Conservation (phyloP, 2,113 vertebrate genomes). For the Platycercus adscitus region DNA sequence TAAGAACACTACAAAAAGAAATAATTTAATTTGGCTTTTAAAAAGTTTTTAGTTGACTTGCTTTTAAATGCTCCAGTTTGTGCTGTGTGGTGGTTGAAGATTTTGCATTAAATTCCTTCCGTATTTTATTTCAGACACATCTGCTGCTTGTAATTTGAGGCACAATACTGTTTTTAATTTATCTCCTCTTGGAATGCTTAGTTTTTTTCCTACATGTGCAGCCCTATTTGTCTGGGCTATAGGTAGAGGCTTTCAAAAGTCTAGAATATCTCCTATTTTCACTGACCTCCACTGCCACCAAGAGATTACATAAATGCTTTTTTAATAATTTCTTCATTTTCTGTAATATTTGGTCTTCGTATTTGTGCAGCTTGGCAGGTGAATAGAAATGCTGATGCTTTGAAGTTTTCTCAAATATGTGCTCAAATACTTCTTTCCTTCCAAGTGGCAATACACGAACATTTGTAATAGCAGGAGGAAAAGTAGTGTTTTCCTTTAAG, state of each 20-base stretch:
- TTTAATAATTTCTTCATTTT: neutral
- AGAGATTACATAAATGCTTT: neutral
- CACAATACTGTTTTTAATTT: neutral
- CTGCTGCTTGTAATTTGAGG: neutral
- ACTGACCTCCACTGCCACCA: neutral
- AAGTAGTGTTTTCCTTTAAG: neutral
- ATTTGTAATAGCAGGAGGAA: neutral
- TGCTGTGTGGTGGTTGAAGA: neutral
- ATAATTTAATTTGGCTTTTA: neutral
- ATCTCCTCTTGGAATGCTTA: neutral
- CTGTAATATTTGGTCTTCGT: neutral
- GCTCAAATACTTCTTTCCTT: neutral
- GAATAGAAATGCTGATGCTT: neutral
- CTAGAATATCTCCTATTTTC: neutral
- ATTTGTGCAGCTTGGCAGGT: neutral
- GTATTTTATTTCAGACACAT: neutral
- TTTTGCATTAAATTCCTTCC: neutral
- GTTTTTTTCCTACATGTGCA: neutral
- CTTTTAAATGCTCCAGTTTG: neutral
- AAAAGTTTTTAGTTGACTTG: neutral
- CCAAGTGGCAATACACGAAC: neutral
- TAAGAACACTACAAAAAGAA: neutral
- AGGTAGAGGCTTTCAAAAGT: neutral
- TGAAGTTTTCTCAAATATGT: neutral
- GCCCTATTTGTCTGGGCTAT: neutral